Evolutionary conservation across 2,888 invertebrate genomes (phyloP).

Genomic region (Taphrorychus bicolor): DNA sequence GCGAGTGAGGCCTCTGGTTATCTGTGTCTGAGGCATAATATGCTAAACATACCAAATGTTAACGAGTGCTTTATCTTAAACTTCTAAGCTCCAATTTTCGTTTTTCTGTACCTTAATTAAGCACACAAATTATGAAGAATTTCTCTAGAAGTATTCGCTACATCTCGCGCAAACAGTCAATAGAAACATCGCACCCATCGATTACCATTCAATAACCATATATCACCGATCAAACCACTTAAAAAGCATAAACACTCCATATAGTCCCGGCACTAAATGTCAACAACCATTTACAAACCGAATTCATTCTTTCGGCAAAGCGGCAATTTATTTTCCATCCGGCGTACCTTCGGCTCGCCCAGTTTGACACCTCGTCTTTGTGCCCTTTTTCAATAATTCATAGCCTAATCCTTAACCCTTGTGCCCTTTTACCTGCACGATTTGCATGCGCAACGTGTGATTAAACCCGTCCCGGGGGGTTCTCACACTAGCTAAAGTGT

Average conservation of each 20-base stretch:
- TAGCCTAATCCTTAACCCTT: conserved; percentile 38
- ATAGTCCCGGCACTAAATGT: conserved; percentile 36
- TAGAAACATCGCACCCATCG: conserved; percentile 12
- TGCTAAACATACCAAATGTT: too few relatives aligned
- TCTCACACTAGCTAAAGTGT: conserved; percentile 40
- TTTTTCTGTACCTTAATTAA: too few relatives aligned
- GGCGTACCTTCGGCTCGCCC: conserved; percentile 17
- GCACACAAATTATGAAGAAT: too few relatives aligned
- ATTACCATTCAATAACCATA: conserved; percentile 38
- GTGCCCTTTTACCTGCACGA: conserved; percentile 32
- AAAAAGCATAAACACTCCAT: conserved; percentile 40
- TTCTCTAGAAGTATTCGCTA: too few relatives aligned
- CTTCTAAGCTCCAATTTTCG: too few relatives aligned
- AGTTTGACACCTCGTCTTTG: conserved; percentile 37
- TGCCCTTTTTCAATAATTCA: conserved; percentile 39
- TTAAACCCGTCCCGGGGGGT: conserved; percentile 33
- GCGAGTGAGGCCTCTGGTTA: too few relatives aligned
- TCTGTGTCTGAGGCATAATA: too few relatives aligned
- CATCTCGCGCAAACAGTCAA: too few relatives aligned
- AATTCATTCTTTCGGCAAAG: conserved; percentile 36
- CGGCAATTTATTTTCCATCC: conserved; percentile 38
- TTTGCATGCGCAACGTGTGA: conserved; percentile 34
- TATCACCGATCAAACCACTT: conserved; percentile 33
- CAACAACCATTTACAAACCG: conserved; percentile 42
- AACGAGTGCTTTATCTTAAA: too few relatives aligned